Evolutionary conservation across 2,797 vertebrate species (phyloP).

Genomic region (Gymnocypris eckloni): DNA sequence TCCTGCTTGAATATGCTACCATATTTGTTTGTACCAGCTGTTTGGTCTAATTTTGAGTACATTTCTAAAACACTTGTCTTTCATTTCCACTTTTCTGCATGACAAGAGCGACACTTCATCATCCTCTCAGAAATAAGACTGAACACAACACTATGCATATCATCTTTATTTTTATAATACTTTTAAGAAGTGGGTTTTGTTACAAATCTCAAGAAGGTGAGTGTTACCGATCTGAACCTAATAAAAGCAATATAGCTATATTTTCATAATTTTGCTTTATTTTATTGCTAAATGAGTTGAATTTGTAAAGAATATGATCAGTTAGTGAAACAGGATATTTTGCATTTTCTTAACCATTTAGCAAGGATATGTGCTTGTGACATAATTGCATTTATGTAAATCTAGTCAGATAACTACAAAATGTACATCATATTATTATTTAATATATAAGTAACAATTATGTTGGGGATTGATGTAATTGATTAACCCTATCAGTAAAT

Average conservation of each 20-base stretch:
- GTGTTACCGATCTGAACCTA: background rate
- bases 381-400: background rate
- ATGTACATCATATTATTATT: background rate
- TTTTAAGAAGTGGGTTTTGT: background rate
- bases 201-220: background rate
- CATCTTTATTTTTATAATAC: constrained; percentile 7
- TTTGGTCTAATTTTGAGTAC: background rate
- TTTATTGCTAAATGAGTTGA: background rate
- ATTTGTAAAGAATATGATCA: background rate
- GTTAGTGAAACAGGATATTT: background rate
- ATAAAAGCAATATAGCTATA: background rate
- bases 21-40: background rate
- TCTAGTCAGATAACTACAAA: background rate
- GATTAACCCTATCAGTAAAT: background rate
- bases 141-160: background rate
- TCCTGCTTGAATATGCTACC: background rate
- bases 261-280: background rate
- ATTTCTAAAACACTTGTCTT: background rate
- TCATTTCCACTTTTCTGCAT: background rate
- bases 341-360: background rate
- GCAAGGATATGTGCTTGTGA: background rate
- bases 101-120: no score
- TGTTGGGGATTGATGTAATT: background rate
- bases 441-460: background rate
- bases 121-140: background rate